Evolutionary conservation across 2,797 vertebrate genomes (phyloP).

Genomic region (Sebastes iracundus): DNA sequence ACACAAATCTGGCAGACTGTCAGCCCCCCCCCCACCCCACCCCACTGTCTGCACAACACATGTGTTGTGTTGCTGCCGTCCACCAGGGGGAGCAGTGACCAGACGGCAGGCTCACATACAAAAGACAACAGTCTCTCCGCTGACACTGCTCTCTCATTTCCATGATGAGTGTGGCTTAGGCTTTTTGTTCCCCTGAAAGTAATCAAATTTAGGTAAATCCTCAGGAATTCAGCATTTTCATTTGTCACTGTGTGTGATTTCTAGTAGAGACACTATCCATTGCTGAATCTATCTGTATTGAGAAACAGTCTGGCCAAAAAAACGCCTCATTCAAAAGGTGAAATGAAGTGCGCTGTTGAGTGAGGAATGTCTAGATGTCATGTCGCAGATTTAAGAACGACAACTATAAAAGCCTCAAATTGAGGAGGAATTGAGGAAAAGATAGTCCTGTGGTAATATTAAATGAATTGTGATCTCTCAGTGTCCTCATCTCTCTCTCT

Average conservation of each 20-base stretch:
- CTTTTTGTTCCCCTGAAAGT: constrained; percentile 5
- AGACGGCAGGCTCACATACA: constrained; percentile 13
- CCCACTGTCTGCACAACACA: constrained; percentile 32
- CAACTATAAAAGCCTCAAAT: background rate
- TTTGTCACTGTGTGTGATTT: background rate
- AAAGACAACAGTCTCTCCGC: constrained; percentile 19
- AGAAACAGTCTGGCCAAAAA: background rate
- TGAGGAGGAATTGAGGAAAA: background rate
- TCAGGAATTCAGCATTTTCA: background rate
- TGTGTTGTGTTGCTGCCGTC: background rate
- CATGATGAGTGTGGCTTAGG: constrained; percentile 2
- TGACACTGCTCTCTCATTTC: constrained; percentile 2
- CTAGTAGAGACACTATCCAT: background rate
- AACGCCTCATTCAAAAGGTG: background rate
- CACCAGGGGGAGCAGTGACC: constrained; percentile 72
- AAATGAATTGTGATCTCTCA: constrained; percentile 2
- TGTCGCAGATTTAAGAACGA: background rate
- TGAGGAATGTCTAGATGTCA: background rate
- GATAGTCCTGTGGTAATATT: background rate
- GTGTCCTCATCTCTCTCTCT: background rate
- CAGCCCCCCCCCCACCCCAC: background rate
- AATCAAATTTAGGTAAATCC: constrained; percentile 5
- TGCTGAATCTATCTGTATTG: background rate
- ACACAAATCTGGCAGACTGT: constrained; percentile 37
- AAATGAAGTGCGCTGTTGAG: background rate